Evolutionary conservation across 1,140 invertebrate genomes (phyloP).

Genomic region (Ceratitis capitata): DNA sequence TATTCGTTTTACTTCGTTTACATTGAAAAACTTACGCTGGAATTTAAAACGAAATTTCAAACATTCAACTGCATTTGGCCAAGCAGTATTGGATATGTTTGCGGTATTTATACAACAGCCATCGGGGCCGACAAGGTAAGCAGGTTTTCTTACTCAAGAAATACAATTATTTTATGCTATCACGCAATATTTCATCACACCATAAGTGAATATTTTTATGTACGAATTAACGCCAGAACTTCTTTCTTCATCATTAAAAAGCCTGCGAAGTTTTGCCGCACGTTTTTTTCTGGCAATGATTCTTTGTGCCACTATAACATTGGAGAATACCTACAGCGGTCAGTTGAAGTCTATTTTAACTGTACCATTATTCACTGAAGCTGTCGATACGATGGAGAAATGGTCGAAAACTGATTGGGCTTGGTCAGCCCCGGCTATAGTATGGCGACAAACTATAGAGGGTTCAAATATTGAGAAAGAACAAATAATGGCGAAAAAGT

Average conservation of each 20-base stretch:
- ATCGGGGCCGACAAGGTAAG: conserved; percentile 46
- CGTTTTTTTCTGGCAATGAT: conserved; percentile 56
- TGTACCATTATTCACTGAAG: conserved; percentile 52
- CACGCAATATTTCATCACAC: too few relatives aligned
- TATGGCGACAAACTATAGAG: conserved; percentile 56
- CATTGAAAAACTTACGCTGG: background rate
- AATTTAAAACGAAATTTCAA: conserved; percentile 11
- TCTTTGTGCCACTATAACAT: conserved; percentile 57
- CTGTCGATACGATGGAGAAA: conserved; percentile 55
- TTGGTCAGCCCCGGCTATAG: conserved; percentile 58
- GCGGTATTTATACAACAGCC: conserved; percentile 62
- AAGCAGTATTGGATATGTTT: conserved; percentile 55
- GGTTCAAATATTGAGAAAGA: conserved; percentile 53
- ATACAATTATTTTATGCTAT: too few relatives aligned
- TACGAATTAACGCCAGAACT: too few relatives aligned
- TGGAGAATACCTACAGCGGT: conserved; percentile 62
- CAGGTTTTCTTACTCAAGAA: background rate
- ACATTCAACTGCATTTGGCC: conserved; percentile 48
- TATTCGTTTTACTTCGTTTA: conserved; percentile 46
- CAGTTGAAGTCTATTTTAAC: conserved; percentile 60
- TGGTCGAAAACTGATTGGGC: conserved; percentile 54
- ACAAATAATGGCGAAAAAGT: conserved; percentile 51
- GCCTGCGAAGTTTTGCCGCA: conserved; percentile 49
- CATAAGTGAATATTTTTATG: too few relatives aligned
- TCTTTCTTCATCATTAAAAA: background rate